phyloP scores from a whole-genome alignment of 2,888 invertebrate genomes.

The Pardosa pseudoannulata region DNA sequence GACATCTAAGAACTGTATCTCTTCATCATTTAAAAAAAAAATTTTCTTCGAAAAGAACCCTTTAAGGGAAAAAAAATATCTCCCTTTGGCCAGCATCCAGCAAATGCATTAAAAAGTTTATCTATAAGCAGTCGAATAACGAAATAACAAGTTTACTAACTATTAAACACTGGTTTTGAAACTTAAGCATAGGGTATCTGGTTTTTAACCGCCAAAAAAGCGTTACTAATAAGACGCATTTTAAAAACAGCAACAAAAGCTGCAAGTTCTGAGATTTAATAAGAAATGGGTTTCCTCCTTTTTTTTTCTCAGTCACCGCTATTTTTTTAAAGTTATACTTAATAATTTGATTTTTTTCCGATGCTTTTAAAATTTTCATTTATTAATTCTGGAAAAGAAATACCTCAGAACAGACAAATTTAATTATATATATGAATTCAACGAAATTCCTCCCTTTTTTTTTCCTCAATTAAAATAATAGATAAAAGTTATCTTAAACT shows the following conservation, averaged over 20 bases:
- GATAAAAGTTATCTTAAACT: no score
- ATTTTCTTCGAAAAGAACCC: neutral
- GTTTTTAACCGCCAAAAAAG: no score
- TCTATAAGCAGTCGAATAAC: neutral
- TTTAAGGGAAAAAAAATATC: neutral
- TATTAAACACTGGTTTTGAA: neutral
- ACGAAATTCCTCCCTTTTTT: no score
- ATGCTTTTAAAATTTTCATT: neutral
- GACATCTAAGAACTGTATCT: conserved; percentile 5
- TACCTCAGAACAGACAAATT: neutral
- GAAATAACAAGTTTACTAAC: neutral
- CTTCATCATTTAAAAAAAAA: conserved; percentile 29
- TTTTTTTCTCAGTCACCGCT: no score
- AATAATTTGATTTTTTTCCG: neutral
- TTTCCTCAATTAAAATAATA: no score
- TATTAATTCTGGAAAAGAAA: neutral
- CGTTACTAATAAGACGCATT: no score
- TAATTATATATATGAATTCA: neutral
- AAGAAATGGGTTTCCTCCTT: no score
- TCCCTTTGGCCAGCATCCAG: neutral
- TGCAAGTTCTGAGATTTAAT: no score
- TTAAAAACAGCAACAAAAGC: no score
- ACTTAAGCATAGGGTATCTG: neutral
- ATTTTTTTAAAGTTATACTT: no score
- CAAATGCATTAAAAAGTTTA: conserved; percentile 8